Conservation (phyloP, 2,797 vertebrate genomes). For the Synaphobranchus kaupii region DNA sequence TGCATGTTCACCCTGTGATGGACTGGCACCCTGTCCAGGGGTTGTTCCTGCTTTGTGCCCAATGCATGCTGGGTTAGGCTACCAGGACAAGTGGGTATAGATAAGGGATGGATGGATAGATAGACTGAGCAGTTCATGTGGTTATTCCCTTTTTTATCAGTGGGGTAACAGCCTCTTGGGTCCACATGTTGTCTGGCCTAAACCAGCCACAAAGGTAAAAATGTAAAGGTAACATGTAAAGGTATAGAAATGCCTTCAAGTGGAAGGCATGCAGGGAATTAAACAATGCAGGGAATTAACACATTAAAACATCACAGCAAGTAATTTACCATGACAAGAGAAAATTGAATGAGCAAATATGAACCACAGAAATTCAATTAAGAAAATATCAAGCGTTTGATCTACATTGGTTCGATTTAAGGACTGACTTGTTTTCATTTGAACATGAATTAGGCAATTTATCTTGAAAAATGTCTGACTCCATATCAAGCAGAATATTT, state of each 20-base stretch:
- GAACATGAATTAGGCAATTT: constrained; percentile 19
- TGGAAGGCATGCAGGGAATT: neutral
- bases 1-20: no score
- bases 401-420: constrained; percentile 4
- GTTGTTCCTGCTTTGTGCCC: no score
- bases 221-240: neutral
- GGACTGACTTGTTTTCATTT: constrained; percentile 3
- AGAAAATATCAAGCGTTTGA: neutral
- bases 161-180: neutral
- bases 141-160: neutral
- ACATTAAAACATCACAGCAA: neutral
- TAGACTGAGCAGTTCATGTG: neutral
- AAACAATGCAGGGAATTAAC: neutral
- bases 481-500: constrained; percentile 13
- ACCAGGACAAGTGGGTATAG: no score
- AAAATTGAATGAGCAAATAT: neutral
- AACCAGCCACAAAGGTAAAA: neutral
- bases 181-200: neutral
- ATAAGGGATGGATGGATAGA: neutral
- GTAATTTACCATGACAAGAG: neutral
- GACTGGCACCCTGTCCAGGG: no score
- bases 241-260: neutral
- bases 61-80: no score
- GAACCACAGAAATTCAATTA: neutral
- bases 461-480: neutral